These are phyloP conservation scores for Callochromis pleurospilus DNA, from an alignment of 2,113 vertebrate genomes.

Conservation along the genomic window DNA sequence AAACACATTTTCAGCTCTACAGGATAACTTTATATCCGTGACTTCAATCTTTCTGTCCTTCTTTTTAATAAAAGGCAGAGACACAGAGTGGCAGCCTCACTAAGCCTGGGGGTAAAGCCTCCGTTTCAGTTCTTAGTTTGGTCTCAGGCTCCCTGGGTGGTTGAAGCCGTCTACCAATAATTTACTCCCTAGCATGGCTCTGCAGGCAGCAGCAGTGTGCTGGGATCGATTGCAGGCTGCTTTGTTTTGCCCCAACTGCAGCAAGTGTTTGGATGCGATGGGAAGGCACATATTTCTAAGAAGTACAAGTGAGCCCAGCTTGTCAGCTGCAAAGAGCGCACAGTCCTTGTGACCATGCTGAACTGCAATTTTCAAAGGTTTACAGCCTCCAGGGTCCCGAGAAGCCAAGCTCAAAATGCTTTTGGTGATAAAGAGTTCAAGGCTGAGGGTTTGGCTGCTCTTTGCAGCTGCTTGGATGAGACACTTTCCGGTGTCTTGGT, in stretches of 20 bases:
- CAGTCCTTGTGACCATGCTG: conserved; percentile 60
- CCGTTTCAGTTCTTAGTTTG: conserved; percentile 1
- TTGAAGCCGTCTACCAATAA: conserved; percentile 73
- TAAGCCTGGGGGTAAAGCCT: not conserved
- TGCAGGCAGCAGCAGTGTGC: not conserved
- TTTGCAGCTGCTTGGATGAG: conserved; percentile 70
- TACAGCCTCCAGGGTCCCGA: conserved; percentile 44
- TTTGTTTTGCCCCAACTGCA: conserved; percentile 45
- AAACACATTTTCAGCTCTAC: not conserved
- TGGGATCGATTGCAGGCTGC: not conserved
- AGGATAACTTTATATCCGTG: accelerated
- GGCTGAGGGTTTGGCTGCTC: conserved; percentile 64
- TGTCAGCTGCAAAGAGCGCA: conserved; percentile 61
- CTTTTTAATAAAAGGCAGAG: not conserved
- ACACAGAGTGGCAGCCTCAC: not conserved
- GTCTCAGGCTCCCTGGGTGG: conserved; percentile 12
- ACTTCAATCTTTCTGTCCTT: not conserved
- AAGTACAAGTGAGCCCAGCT: conserved; percentile 66
- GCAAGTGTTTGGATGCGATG: conserved; percentile 58
- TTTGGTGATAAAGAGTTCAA: conserved; percentile 72
- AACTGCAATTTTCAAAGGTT: conserved; percentile 61
- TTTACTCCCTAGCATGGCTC: conserved; percentile 54
- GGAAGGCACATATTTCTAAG: conserved; percentile 63
- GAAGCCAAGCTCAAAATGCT: conserved; percentile 64
- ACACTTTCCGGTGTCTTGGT: conserved; percentile 63